A percentile compares a stretch with the other conserved stretches of the same genome.
Evolutionary conservation across 1,140 invertebrate species (phyloP).

Genomic region (Sesamia nonagrioides): DNA sequence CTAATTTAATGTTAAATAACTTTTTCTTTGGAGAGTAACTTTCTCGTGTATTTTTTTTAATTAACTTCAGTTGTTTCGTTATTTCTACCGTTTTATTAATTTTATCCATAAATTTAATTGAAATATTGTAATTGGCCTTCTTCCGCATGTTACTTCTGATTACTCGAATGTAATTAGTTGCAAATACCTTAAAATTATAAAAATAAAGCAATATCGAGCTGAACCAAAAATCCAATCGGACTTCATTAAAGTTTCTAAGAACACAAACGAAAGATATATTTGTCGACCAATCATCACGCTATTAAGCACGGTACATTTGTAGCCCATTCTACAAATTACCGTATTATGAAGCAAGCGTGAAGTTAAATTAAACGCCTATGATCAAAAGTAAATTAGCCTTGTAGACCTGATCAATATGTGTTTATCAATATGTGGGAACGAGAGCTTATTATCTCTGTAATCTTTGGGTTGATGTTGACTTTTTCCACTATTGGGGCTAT

Average conservation of each 20-base stretch:
- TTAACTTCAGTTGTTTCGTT: no score
- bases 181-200: no score
- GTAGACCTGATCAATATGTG: constrained; percentile 26
- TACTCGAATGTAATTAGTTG: no score
- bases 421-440: constrained; percentile 42
- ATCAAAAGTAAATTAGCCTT: constrained; percentile 41
- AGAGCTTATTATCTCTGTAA: background rate
- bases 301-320: constrained; percentile 13
- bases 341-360: constrained; percentile 11
- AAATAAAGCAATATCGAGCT: background rate
- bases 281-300: background rate
- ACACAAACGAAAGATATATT: background rate
- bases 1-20: no score
- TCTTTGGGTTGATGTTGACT: background rate
- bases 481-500: constrained; percentile 3
- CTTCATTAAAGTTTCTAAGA: background rate
- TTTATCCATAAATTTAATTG: no score
- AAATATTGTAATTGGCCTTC: no score
- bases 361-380: constrained; percentile 28
- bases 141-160: no score
- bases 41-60: no score
- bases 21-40: no score
- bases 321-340: constrained; percentile 5
- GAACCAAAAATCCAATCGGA: background rate
- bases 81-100: no score